A percentile compares a stretch with the other conserved stretches of the same genome.
Evolutionary conservation across 2,888 invertebrate species (phyloP).

Genomic region (Orthonychiurus folsomi): DNA sequence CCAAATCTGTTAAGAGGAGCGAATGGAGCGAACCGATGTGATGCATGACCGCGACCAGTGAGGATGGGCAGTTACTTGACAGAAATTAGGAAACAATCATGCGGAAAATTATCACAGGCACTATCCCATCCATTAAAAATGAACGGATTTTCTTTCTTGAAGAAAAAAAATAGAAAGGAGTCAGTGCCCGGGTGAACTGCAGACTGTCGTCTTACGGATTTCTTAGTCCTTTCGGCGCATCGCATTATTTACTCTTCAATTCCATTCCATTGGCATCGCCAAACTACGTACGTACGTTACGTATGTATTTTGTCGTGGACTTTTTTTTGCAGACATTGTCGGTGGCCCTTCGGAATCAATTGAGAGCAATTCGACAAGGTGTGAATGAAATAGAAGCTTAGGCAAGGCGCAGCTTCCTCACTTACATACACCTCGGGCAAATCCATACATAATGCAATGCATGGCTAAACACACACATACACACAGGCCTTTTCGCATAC

Average conservation of each 20-base stretch:
- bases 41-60: background rate
- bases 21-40: background rate
- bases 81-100: slow-evolving; percentile 2
- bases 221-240: no score
- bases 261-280: no score
- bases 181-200: background rate
- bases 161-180: background rate
- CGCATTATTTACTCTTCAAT: background rate
- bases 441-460: no score
- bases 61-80: background rate
- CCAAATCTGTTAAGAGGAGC: background rate
- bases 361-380: slow-evolving; percentile 34
- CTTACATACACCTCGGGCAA: no score
- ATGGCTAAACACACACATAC: no score
- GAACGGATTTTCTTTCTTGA: no score
- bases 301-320: slow-evolving; percentile 10
- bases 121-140: no score
- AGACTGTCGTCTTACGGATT: no score
- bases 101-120: slow-evolving; percentile 4
- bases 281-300: no score
- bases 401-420: no score
- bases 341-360: background rate
- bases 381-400: slow-evolving; percentile 23
- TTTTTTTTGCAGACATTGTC: slow-evolving; percentile 15
- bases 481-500: no score